Evolutionary conservation across 2,888 invertebrate genomes (phyloP).

Genomic region (Sinotaia quadrata): DNA sequence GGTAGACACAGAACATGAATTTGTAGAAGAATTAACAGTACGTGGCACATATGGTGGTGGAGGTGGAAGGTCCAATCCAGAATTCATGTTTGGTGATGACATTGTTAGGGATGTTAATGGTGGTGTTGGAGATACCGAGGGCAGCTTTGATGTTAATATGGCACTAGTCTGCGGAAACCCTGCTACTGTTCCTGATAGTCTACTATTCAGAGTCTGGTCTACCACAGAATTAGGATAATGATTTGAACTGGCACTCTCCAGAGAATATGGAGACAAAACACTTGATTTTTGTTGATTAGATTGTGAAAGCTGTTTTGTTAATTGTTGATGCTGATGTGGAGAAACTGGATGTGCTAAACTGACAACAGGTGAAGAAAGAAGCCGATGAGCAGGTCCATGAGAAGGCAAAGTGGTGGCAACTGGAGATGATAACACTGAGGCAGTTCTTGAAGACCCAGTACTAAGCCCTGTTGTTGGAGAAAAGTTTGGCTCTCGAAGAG

Average conservation of each 20-base stretch:
- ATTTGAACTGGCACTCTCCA: constrained; percentile 24
- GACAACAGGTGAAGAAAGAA: constrained; percentile 11
- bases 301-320: constrained; percentile 22
- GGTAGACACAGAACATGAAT: constrained; percentile 18
- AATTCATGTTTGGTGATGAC: too few species aligned
- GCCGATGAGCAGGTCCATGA: constrained; percentile 24
- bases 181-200: too few species aligned
- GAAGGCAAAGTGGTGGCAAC: constrained; percentile 32
- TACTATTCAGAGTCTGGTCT: constrained; percentile 5
- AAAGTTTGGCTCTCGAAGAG: constrained; percentile 35
- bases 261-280: neutral
- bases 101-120: neutral
- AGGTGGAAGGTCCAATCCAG: constrained; percentile 30
- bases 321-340: constrained; percentile 27
- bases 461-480: constrained; percentile 36
- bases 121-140: neutral
- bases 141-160: constrained; percentile 14
- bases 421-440: neutral
- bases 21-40: too few species aligned
- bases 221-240: constrained; percentile 25
- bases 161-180: constrained; percentile 24
- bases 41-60: constrained; percentile 41
- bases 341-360: constrained; percentile 23
- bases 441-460: constrained; percentile 12
- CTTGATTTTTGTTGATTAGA: constrained; percentile 16